Base-by-base conservation (phyloP, 2,113 vertebrate species). In the Gila orcuttii region DNA sequence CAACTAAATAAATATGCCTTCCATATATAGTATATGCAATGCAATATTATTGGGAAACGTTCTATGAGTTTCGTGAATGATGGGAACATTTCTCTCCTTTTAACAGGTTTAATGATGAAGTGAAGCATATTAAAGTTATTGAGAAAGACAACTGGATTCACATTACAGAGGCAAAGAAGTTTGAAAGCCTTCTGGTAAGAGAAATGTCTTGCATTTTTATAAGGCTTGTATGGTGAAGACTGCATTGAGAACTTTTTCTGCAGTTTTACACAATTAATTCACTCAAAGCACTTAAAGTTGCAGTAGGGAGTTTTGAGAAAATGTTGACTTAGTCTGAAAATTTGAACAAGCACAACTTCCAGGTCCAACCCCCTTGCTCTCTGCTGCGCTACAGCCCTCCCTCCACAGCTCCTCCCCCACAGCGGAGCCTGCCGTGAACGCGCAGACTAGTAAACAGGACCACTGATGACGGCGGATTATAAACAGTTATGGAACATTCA, bases 91-190 rank as follows among this genome's bases (percentile, higher is more conserved):
- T 62, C 4, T 59, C 36, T 82, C 8, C 68, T 21, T 86, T 77
- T 77, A 0, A 0, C 93, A 99, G 98, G 93, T 99, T 99, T 91
- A 99, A 98, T 0, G 98, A 99, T 0, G 98, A 99, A 93, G 98
- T 99, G 59, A 99, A 99, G 87, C 98, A 99, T 93, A 99, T 99
- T 79, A 99, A 99, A 93, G 98, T 99, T 69, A 94, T 99, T 23
- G 97, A 99, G 88, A 99, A 98, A 84, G 98, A 99, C 94, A 97
- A 92, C 91, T 99, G 98, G 98, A 96, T 99, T 62, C 97, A 99
- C 95, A 98, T 99, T 93, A 99, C 98, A 0, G 98, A 99, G 88
- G 98, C 98, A 12, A 99, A 99, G 94, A 99, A 98, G 90, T 99
- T 99, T 0, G 98, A 99, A 86, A 99, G 96, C 88, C 96, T 99